A percentile compares a stretch with the other conserved stretches of the same genome.
Conservation (phyloP, 2,888 invertebrate genomes). For the Pollenia griseotomentosa region DNA sequence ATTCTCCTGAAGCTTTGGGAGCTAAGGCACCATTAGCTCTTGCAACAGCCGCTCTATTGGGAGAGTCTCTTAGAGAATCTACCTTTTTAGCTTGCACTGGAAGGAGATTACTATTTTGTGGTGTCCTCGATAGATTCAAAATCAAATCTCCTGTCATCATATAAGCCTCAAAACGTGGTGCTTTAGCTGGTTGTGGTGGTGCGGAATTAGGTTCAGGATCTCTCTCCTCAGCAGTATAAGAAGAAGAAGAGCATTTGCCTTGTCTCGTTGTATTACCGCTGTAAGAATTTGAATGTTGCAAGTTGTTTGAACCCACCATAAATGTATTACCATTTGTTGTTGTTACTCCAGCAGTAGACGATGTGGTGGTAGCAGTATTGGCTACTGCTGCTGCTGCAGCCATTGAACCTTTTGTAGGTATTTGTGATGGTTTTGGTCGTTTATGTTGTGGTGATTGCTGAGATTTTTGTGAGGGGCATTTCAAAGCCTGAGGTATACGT, state of each 20-base stretch:
- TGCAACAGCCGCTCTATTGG: slow-evolving; percentile 78
- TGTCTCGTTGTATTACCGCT: slow-evolving; percentile 78
- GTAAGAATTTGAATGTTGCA: slow-evolving; percentile 80
- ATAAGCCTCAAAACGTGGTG: slow-evolving; percentile 93
- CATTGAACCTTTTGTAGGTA: slow-evolving; percentile 81
- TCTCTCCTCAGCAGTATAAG: slow-evolving; percentile 69
- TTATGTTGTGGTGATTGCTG: slow-evolving; percentile 84
- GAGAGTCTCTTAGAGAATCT: slow-evolving; percentile 84
- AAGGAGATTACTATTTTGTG: slow-evolving; percentile 87
- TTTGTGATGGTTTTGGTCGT: slow-evolving; percentile 83
- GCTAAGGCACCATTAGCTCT: slow-evolving; percentile 83
- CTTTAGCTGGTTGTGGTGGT: slow-evolving; percentile 82
- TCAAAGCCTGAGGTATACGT: slow-evolving; percentile 86
- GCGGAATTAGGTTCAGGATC: slow-evolving; percentile 81
- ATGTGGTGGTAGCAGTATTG: slow-evolving; percentile 67
- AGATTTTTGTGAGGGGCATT: slow-evolving; percentile 79
- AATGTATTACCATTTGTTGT: slow-evolving; percentile 71
- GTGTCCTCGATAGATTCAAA: slow-evolving; percentile 94
- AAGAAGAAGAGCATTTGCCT: slow-evolving; percentile 53
- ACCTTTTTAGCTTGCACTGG: slow-evolving; percentile 85
- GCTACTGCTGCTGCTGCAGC: slow-evolving; percentile 75
- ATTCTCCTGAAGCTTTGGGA: slow-evolving; percentile 84
- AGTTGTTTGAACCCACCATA: slow-evolving; percentile 61
- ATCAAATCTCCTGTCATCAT: slow-evolving; percentile 99
- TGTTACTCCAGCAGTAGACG: slow-evolving; percentile 74